phyloP scores from a whole-genome alignment of 2,113 vertebrate species.

The Alaudala cheleensis region DNA sequence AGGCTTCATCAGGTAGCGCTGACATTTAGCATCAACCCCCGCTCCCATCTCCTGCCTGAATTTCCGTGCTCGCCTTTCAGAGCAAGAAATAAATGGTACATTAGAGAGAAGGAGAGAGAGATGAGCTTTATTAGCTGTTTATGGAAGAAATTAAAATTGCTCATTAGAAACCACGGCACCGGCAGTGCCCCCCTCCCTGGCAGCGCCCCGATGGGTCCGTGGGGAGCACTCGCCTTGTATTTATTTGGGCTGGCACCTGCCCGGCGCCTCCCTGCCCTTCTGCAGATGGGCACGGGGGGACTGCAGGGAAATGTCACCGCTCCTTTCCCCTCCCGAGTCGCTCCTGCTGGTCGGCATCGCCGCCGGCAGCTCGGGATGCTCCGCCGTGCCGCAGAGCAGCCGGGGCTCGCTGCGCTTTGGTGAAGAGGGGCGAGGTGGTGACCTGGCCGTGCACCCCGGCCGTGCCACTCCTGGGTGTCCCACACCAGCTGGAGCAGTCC shows the following conservation, averaged over 20 bases:
- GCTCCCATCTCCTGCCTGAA: not conserved
- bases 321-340: not conserved
- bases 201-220: not conserved
- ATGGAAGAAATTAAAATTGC: conserved; percentile 57
- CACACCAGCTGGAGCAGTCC: accelerated
- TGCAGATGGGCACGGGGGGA: conserved; percentile 10
- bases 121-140: conserved; percentile 65
- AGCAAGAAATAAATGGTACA: conserved; percentile 44
- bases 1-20: not conserved
- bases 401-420: not conserved
- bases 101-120: conserved; percentile 30
- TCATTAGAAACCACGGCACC: conserved; percentile 36
- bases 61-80: conserved; percentile 33
- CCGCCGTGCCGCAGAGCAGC: not conserved
- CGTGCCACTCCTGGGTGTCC: accelerated
- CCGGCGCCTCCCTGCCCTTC: conserved; percentile 16
- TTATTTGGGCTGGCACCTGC: conserved; percentile 28
- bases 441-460: accelerated
- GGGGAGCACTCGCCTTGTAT: not conserved
- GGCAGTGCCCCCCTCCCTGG: not conserved
- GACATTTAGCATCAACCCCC: conserved; percentile 41
- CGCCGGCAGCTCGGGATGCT: not conserved
- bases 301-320: conserved; percentile 20
- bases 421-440: accelerated
- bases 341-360: not conserved